Evolutionary conservation across 2,797 vertebrate genomes (phyloP), one percentile per base, ranked within the genome.

Genomic region (Choloepus didactylus): DNA sequence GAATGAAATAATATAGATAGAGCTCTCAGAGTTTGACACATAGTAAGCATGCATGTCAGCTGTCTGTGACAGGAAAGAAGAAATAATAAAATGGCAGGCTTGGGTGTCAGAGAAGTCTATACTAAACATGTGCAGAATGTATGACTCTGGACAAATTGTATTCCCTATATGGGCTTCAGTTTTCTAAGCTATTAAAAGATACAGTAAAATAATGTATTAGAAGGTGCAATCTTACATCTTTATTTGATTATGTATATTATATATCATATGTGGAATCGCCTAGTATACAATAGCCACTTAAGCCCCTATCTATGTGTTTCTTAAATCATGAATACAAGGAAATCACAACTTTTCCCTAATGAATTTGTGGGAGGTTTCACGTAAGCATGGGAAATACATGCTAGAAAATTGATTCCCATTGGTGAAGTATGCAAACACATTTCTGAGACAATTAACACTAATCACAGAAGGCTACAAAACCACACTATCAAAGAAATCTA

Each of bases 361-460:
- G 15, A 59, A 94, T 91, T 59, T 87, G 29, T 59, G n/a, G 38
- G 18, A 73, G 2, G 25, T 56, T 91, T 69, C 64, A 84, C 41
- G 44, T 82, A 79, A 95, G 5, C n/a, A 83, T 75, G 66, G 23
- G 44, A 73, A 73, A 29, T 69, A 59, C 1, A 41, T 35, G 0
- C 8, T 66, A n/a, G 1, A 79, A 69, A 93, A 69, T 2, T 54
- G 31, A 75, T 80, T 85, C 12, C 10, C 35, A n/a, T 88, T 75
- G 16, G 9, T 72, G 51, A 85, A 89, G 35, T n/a, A 0, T 25
- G n/a, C 38, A 46, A 35, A 80, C 21, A 46, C 35, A 90, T 35
- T 83, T 92, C 72, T 79, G 46, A 88, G 44, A 82, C 38, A 90
- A 41, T 81, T 59, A 88, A 86, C 31, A 81, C 29, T 27, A 75